Evolutionary conservation across 2,888 invertebrate species (phyloP), one percentile per base, ranked within the genome.

Genomic region (Crioceris asparagi): DNA sequence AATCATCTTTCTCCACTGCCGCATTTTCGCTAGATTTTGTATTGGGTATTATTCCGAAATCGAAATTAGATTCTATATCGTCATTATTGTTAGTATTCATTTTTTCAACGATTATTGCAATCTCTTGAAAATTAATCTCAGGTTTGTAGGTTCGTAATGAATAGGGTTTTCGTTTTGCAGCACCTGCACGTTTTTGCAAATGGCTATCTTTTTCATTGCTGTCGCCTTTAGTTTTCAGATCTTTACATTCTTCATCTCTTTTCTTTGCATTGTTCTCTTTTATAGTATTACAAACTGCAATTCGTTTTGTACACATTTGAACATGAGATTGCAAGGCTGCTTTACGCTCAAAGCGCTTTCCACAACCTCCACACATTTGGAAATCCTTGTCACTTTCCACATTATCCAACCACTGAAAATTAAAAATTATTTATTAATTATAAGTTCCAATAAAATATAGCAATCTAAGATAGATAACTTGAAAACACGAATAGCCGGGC

Each of bases 261-360:
- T 49, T 47, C 42, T 46, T 52, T 18, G 42, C 42, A 35, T 49
- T 49, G 43, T 55, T 57, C 43, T 53, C 52, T 40, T 58, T 54
- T 19, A 56, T 55, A 12, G 52, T 51, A 51, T 67, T 68, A 43
- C 68, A 68, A 2, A 65, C 62, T 4, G 67, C 62, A 30, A 64
- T 62, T 29, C 75, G 65, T 43, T 74, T 72, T 43, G 65, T 69
- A 59, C 83, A 84, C 37, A 75, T 76, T 55, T 77, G 73, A 25
- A 77, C 70, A 64, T 83, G 84, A 14, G 82, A 76, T 4, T 75
- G 72, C 3, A 83, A 65, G 2, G 82, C 82, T 8, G 81, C 83
- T 46, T 76, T 75, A 1, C 81, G 70, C 55, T 83, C 83, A 55
- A 83, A 83, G 39, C 72, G 68, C 47, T 79, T 76, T 0, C 78